Conservation (phyloP, 1,140 invertebrate species). For the Vollenhovia emeryi region DNA sequence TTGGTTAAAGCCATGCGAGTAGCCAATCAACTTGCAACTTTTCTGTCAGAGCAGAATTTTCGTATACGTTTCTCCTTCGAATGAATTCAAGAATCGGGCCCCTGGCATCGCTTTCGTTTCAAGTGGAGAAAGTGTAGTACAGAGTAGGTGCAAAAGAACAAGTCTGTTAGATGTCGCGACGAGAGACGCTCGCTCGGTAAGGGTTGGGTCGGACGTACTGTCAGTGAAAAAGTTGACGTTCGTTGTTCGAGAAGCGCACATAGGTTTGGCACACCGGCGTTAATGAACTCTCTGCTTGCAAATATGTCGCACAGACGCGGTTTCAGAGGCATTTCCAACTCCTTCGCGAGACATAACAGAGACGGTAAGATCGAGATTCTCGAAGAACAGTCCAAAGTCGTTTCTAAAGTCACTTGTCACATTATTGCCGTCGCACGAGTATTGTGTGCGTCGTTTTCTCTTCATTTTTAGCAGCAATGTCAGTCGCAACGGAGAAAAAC, state of each 20-base stretch:
- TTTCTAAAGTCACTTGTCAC: background rate
- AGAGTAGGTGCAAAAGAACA: background rate
- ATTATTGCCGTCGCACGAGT: background rate
- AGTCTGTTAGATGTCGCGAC: background rate
- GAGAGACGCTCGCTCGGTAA: background rate
- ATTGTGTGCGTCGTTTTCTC: background rate
- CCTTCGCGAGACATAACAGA: background rate
- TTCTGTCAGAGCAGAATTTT: too few relatives aligned
- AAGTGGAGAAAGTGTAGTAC: background rate
- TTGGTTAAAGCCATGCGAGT: too few relatives aligned
- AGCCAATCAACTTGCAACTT: too few relatives aligned
- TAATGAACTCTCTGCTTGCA: background rate
- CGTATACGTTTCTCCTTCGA: too few relatives aligned
- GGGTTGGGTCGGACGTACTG: background rate
- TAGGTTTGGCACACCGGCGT: background rate
- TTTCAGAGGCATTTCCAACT: background rate
- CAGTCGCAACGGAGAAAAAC: background rate
- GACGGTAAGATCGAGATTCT: slow-evolving; percentile 23
- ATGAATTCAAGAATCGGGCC: too few relatives aligned
- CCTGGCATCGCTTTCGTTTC: background rate
- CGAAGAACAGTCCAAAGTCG: background rate
- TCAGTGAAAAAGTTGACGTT: background rate
- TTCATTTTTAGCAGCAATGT: background rate
- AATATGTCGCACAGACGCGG: slow-evolving; percentile 2
- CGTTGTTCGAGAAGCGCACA: background rate